A percentile compares a stretch with the other conserved stretches of the same genome.
Conservation (phyloP, 1,140 invertebrate species). For the Artemia franciscana region DNA sequence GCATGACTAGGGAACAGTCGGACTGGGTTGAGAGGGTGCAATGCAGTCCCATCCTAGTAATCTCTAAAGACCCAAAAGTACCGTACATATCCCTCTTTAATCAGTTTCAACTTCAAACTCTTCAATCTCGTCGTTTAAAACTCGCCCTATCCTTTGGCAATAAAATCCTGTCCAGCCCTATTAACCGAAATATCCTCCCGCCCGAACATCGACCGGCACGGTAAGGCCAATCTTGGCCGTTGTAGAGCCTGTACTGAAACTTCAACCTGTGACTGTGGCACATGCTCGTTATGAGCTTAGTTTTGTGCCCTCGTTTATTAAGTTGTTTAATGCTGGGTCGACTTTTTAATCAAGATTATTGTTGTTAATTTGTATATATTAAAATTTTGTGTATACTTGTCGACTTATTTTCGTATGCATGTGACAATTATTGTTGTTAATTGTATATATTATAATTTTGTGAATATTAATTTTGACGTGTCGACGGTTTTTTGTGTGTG, state of each 20-base stretch:
- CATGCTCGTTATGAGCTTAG: background rate
- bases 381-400: constrained; percentile 1
- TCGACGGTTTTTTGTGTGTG: too few species aligned
- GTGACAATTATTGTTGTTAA: too few species aligned
- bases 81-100: too few species aligned
- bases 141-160: too few species aligned
- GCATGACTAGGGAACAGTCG: background rate
- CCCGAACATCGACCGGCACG: background rate
- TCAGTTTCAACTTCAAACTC: too few species aligned
- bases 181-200: background rate
- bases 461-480: too few species aligned
- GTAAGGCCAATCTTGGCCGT: background rate
- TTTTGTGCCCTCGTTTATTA: background rate
- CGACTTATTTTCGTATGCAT: too few species aligned
- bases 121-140: too few species aligned
- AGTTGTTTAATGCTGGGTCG: constrained; percentile 1
- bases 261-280: background rate
- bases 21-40: background rate
- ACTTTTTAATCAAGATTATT: background rate
- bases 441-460: too few species aligned
- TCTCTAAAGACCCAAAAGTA: background rate
- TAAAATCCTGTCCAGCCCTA: background rate
- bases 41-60: background rate
- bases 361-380: constrained; percentile 5
- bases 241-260: background rate